These are phyloP conservation scores for Pyrocoelia pectoralis DNA, from an alignment of 2,888 invertebrate genomes.

Conservation along the genomic window DNA sequence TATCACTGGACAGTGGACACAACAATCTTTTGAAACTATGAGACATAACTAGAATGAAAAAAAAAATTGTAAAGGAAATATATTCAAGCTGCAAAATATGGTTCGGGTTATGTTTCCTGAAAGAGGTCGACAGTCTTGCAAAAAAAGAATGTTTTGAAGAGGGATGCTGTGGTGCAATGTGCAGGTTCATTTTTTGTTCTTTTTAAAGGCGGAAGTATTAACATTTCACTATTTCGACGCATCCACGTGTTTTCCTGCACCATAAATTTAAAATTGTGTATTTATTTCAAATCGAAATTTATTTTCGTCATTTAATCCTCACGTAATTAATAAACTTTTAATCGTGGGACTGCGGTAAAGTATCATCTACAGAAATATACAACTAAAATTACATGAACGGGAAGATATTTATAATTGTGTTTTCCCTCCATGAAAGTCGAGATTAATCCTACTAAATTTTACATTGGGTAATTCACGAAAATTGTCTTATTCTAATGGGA, in stretches of 20 bases:
- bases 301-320: not conserved
- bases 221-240: not conserved
- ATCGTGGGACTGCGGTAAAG: not conserved
- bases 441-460: too few relatives aligned
- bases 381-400: not conserved
- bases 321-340: not conserved
- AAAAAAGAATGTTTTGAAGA: not conserved
- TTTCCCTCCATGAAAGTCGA: not conserved
- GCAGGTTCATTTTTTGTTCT: not conserved
- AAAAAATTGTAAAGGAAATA: not conserved
- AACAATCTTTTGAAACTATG: too few relatives aligned
- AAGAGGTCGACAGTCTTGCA: not conserved
- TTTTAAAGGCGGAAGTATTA: conserved; percentile 4
- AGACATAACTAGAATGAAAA: too few relatives aligned
- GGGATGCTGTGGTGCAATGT: conserved; percentile 1
- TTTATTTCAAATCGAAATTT: not conserved
- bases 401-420: not conserved
- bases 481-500: conserved; percentile 20
- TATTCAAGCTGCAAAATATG: not conserved
- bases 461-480: conserved; percentile 5
- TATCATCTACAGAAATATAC: not conserved
- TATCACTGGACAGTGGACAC: too few relatives aligned
- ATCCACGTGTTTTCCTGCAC: not conserved
- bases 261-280: not conserved
- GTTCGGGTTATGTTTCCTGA: not conserved